Percentiles rank a stretch among this genome's conserved stretches.
Conservation (phyloP, 2,797 vertebrate species). For the Coregonus suidteri region DNA sequence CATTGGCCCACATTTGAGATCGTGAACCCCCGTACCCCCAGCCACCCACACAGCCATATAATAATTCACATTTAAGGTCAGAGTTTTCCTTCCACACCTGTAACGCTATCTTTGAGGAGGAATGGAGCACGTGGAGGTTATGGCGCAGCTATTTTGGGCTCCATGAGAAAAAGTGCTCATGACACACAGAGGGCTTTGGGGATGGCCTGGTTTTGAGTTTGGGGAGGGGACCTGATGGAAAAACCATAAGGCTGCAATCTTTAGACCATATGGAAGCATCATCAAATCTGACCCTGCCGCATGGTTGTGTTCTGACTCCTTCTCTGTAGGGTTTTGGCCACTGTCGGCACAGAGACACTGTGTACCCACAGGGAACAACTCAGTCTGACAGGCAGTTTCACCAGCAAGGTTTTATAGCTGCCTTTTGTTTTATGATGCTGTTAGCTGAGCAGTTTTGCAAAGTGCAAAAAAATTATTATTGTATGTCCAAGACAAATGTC, state of each 20-base stretch:
- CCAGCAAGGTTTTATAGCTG: not conserved
- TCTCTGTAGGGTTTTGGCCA: not conserved
- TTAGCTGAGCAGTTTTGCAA: too few species aligned
- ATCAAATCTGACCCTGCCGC: not conserved
- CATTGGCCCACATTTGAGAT: conserved; percentile 5
- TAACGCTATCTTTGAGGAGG: conserved; percentile 48
- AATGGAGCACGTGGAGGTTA: conserved; percentile 23
- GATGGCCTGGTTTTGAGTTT: conserved; percentile 16
- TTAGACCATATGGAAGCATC: conserved; percentile 23
- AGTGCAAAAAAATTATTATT: not conserved
- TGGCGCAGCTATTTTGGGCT: conserved; percentile 47
- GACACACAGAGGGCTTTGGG: not conserved
- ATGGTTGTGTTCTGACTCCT: not conserved
- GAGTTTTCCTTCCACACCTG: conserved; percentile 44
- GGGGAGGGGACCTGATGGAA: conserved; percentile 24
- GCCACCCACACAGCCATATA: not conserved
- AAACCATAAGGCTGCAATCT: conserved; percentile 21
- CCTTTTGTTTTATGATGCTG: not conserved
- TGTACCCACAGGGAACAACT: not conserved
- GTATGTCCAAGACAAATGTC: not conserved
- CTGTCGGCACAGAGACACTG: not conserved
- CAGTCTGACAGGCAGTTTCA: not conserved
- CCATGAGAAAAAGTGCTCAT: conserved; percentile 34
- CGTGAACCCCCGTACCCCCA: conserved; percentile 16
- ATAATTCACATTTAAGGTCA: conserved; percentile 28